Conservation (phyloP, 2,888 invertebrate genomes). For the Clepsis dumicolana region DNA sequence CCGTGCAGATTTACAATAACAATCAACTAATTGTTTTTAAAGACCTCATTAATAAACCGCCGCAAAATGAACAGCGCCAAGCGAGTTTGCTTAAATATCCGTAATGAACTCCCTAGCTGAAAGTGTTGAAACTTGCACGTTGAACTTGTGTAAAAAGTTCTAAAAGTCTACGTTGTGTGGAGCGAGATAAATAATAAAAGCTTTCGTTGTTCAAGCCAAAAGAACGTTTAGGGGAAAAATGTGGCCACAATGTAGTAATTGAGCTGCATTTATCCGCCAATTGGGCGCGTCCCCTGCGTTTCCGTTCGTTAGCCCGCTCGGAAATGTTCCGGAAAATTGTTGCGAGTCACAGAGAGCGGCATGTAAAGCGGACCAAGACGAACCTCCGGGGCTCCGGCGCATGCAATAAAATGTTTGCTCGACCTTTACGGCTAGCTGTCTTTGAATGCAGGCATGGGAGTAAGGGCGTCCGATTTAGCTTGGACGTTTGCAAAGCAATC, state of each 20-base stretch:
- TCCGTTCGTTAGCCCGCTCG: slow-evolving; percentile 80
- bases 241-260: slow-evolving; percentile 79
- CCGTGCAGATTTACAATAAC: slow-evolving; percentile 14
- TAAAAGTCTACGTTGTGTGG: neutral
- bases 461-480: slow-evolving; percentile 31
- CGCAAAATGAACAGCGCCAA: slow-evolving; percentile 19
- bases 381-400: slow-evolving; percentile 47
- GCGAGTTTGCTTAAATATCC: slow-evolving; percentile 19
- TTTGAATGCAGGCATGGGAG: slow-evolving; percentile 37
- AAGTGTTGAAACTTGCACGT: slow-evolving; percentile 10
- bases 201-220: slow-evolving; percentile 59
- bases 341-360: slow-evolving; percentile 70
- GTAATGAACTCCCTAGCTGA: slow-evolving; percentile 12
- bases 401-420: slow-evolving; percentile 47
- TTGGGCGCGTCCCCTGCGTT: slow-evolving; percentile 80
- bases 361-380: slow-evolving; percentile 68
- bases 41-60: slow-evolving; percentile 21
- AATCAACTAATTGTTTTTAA: slow-evolving; percentile 29
- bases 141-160: neutral
- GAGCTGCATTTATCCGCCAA: slow-evolving; percentile 82
- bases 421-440: slow-evolving; percentile 33
- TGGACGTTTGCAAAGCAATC: slow-evolving; percentile 23
- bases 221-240: slow-evolving; percentile 75
- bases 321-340: slow-evolving; percentile 83
- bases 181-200: slow-evolving; percentile 50